phyloP scores from a whole-genome alignment of 23 tunicate species.

The Styela clava region DNA sequence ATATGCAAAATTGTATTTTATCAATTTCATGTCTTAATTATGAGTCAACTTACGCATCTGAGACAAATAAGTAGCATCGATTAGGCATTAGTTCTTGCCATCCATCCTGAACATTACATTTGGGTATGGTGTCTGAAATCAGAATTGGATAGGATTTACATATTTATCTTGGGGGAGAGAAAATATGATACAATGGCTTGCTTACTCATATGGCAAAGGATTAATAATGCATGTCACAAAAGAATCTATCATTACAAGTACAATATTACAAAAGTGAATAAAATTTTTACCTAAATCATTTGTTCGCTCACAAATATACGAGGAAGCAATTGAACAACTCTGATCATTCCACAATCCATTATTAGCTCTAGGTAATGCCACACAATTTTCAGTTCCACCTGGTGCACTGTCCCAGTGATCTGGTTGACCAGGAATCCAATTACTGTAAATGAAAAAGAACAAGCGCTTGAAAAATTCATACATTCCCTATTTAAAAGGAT shows the following conservation, averaged over 20 bases:
- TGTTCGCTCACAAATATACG: conserved; percentile 63
- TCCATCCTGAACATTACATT: conserved; percentile 50
- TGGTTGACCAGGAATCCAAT: conserved; percentile 84
- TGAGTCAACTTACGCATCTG: conserved; percentile 26
- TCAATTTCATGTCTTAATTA: too few species aligned
- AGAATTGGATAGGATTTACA: too few species aligned
- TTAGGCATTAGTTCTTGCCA: conserved; percentile 59
- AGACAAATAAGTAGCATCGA: conserved; percentile 50
- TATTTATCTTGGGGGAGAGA: too few species aligned
- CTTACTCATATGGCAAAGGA: too few species aligned
- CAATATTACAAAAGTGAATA: too few species aligned
- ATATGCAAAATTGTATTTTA: too few species aligned
- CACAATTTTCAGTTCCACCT: conserved; percentile 79
- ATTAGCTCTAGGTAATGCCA: conserved; percentile 17
- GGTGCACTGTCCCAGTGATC: conserved; percentile 74
- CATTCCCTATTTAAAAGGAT: too few species aligned
- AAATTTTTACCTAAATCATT: conserved; percentile 58
- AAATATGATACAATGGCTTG: too few species aligned
- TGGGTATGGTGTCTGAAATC: conserved; percentile 33
- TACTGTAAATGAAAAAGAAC: conserved; percentile 28
- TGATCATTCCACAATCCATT: conserved; percentile 88
- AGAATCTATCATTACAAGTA: too few species aligned
- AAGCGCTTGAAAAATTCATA: too few species aligned
- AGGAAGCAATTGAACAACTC: conserved; percentile 23
- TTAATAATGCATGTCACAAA: too few species aligned